A percentile compares a stretch with the other conserved stretches of the same genome.
These are phyloP conservation scores for Nesometra sesokonis DNA, from an alignment of 35 echinoderm and acorn worm genomes.

Conservation along the genomic window DNA sequence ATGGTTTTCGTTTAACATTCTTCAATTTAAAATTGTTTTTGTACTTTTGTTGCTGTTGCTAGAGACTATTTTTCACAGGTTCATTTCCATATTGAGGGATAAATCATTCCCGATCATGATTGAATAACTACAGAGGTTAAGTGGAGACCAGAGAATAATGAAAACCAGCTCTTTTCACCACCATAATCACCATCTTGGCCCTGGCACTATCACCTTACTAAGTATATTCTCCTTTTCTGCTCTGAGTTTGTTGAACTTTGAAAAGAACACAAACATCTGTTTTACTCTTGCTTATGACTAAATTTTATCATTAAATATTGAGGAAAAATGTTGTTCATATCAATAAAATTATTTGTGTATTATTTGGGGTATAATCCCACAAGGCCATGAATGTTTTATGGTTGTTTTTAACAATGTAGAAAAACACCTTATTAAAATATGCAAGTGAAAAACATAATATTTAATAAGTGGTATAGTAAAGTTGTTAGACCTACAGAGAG, in stretches of 20 bases:
- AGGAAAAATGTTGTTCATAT: neutral
- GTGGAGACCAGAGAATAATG: neutral
- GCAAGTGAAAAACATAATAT: neutral
- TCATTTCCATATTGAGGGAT: neutral
- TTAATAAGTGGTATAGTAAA: neutral
- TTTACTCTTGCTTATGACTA: neutral
- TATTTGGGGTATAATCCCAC: too few relatives aligned
- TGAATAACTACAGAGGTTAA: neutral
- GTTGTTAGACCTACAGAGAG: neutral
- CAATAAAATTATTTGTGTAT: too few relatives aligned
- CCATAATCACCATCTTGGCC: neutral
- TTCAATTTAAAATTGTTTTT: too few relatives aligned
- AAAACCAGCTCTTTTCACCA: neutral
- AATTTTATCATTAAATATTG: neutral
- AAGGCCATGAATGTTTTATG: neutral
- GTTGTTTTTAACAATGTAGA: neutral
- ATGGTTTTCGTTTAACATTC: too few relatives aligned
- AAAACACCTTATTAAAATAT: neutral
- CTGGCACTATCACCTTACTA: neutral
- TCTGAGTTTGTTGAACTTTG: neutral
- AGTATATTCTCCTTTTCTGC: neutral
- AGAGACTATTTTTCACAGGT: neutral
- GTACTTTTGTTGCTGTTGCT: too few relatives aligned
- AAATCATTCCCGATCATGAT: neutral
- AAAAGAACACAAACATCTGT: neutral